A percentile compares a stretch with the other conserved stretches of the same genome.
These are phyloP conservation scores for Parnassius glacialis DNA, from an alignment of 2,888 invertebrate genomes.

Conservation along the genomic window DNA sequence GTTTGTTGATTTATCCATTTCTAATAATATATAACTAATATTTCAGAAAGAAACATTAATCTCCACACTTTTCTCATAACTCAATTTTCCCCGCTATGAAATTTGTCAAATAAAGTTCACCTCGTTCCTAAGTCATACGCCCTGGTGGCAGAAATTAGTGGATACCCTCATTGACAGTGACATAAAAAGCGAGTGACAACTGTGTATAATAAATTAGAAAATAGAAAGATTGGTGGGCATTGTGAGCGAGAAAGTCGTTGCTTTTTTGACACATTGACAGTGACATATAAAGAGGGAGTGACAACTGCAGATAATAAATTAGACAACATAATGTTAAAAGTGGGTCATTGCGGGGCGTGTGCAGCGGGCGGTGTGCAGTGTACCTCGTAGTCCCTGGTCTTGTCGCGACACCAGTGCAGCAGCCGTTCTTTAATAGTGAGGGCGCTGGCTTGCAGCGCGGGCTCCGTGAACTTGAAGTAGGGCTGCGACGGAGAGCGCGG, in stretches of 20 bases:
- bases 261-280: too few species aligned
- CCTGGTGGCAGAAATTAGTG: too few species aligned
- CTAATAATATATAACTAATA: too few species aligned
- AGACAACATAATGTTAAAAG: slow-evolving; percentile 1
- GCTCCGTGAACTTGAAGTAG: slow-evolving; percentile 95
- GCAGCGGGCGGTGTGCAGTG: slow-evolving; percentile 45
- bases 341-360: slow-evolving; percentile 30
- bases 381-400: slow-evolving; percentile 99
- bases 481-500: slow-evolving; percentile 85
- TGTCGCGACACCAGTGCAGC: slow-evolving; percentile 98
- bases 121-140: too few species aligned
- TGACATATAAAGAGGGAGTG: neutral
- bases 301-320: neutral
- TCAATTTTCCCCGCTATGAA: too few species aligned
- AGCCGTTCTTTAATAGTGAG: slow-evolving; percentile 97
- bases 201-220: neutral
- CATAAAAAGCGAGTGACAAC: neutral
- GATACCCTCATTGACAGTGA: too few species aligned
- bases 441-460: slow-evolving; percentile 93
- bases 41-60: too few species aligned
- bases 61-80: too few species aligned
- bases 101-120: too few species aligned
- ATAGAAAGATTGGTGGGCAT: too few species aligned
- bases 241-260: too few species aligned
- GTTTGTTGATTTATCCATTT: too few species aligned